Evolutionary conservation across 2,113 vertebrate species (phyloP).

Genomic region (Noturus placidus): DNA sequence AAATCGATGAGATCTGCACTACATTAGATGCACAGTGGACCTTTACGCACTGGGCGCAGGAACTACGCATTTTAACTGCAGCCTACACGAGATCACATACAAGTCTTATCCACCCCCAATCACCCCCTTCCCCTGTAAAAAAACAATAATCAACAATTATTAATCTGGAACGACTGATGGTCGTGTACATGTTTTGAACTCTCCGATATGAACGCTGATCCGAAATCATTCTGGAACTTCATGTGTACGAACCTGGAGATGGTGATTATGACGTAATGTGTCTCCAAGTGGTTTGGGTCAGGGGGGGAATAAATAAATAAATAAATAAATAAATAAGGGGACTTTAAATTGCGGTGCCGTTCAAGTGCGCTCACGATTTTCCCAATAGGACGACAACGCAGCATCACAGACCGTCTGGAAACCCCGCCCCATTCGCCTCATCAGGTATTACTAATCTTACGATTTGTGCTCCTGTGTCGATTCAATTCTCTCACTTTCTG

Average conservation of each 20-base stretch:
- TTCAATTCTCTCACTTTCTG: too few species aligned
- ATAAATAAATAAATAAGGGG: too few species aligned
- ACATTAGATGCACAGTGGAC: background rate
- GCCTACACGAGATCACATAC: background rate
- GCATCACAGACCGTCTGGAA: too few species aligned
- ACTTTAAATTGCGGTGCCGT: too few species aligned
- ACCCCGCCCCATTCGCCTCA: too few species aligned
- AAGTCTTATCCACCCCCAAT: background rate
- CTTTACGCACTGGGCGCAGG: background rate
- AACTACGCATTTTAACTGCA: background rate
- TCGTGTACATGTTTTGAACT: background rate
- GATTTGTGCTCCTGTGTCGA: too few species aligned
- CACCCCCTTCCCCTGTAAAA: background rate
- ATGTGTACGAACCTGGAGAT: background rate
- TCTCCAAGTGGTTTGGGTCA: background rate
- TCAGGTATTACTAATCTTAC: too few species aligned
- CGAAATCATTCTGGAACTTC: background rate
- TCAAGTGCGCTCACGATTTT: too few species aligned
- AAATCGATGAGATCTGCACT: background rate
- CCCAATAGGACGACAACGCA: too few species aligned
- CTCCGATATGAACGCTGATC: background rate
- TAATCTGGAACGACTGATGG: background rate
- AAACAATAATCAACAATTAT: too few species aligned
- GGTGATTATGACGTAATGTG: too few species aligned
- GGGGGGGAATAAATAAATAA: too few species aligned